phyloP scores from a whole-genome alignment of 2,888 invertebrate genomes.

The Folsomia manolachei region DNA sequence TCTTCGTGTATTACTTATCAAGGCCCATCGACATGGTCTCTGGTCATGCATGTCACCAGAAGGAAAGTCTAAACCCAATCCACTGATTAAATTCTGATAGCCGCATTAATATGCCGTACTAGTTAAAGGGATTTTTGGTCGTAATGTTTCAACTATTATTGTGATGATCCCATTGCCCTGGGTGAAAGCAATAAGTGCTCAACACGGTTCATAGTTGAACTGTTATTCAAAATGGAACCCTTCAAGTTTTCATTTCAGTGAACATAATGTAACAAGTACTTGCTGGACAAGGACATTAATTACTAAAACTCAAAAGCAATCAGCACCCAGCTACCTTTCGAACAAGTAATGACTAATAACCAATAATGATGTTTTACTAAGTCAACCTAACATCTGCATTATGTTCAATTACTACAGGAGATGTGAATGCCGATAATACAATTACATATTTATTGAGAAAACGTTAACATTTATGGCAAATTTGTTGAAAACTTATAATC shows the following conservation, averaged over 20 bases:
- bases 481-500: no score
- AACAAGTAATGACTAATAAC: no score
- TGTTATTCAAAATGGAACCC: no score
- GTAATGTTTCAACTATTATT: neutral
- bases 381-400: neutral
- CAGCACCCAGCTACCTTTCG: no score
- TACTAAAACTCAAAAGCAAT: no score
- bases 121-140: neutral
- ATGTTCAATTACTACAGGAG: neutral
- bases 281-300: no score
- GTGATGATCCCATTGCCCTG: neutral
- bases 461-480: no score
- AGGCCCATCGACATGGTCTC: no score
- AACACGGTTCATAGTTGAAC: no score
- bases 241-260: neutral
- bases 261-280: neutral
- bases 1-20: no score
- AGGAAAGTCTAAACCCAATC: neutral
- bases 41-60: neutral
- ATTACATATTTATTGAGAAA: no score
- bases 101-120: neutral
- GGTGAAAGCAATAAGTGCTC: neutral
- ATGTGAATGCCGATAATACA: neutral
- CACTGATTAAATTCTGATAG: neutral
- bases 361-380: conserved; percentile 1